Evolutionary conservation across 2,888 invertebrate genomes (phyloP).

Genomic region (Caenorhabditis imperialis): DNA sequence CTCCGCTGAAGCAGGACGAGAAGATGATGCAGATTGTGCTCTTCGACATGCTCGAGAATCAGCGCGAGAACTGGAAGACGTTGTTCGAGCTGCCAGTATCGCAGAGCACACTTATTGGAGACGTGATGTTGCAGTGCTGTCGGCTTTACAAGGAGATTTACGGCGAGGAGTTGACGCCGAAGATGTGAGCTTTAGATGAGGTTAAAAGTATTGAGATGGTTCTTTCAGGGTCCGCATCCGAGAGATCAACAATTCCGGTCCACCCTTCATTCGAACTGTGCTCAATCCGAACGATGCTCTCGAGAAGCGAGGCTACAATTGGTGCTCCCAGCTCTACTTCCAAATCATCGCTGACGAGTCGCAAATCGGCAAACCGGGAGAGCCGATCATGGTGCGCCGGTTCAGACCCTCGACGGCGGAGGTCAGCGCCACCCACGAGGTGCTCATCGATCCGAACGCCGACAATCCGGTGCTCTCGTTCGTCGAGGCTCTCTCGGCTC

Average conservation of each 20-base stretch:
- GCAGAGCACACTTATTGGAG: conserved; percentile 48
- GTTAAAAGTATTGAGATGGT: background rate
- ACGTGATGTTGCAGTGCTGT: conserved; percentile 63
- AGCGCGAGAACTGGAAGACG: conserved; percentile 60
- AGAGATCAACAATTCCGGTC: conserved; percentile 21
- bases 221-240: conserved; percentile 63
- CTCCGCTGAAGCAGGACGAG: conserved; percentile 65
- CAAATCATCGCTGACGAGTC: conserved; percentile 58
- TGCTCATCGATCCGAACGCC: conserved; percentile 35
- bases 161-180: conserved; percentile 50
- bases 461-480: conserved; percentile 40
- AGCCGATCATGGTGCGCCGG: conserved; percentile 55
- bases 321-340: conserved; percentile 52
- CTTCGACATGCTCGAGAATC: conserved; percentile 60
- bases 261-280: conserved; percentile 3
- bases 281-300: conserved; percentile 52
- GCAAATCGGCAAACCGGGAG: conserved; percentile 52
- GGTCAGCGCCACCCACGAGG: conserved; percentile 47
- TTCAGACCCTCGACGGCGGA: conserved; percentile 62
- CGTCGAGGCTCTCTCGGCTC: conserved; percentile 34
- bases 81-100: conserved; percentile 67
- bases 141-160: conserved; percentile 64
- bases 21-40: conserved; percentile 59
- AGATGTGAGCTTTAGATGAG: conserved; percentile 47
- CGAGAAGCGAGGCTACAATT: conserved; percentile 17